These are phyloP conservation scores for Drosophila kuntzei DNA, from an alignment of 2,888 invertebrate genomes.

Conservation along the genomic window DNA sequence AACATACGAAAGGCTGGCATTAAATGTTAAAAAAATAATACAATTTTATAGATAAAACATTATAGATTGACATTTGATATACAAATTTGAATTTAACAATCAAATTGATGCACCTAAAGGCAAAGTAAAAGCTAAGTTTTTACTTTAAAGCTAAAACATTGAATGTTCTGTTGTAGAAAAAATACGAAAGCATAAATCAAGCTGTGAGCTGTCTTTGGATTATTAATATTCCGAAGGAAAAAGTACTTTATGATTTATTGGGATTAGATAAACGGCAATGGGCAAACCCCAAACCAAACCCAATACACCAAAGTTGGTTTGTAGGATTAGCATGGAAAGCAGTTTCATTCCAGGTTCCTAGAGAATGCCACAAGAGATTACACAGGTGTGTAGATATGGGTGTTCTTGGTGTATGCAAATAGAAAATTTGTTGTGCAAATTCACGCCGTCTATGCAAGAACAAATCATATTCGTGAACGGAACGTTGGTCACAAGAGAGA, in stretches of 20 bases:
- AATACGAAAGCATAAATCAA: conserved; percentile 63
- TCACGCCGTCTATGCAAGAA: conserved; percentile 58
- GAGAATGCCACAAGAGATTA: conserved; percentile 52
- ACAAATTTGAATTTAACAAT: not conserved
- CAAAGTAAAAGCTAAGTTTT: conserved; percentile 25
- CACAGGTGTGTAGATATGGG: conserved; percentile 28
- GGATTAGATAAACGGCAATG: conserved; percentile 52
- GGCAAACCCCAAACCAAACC: conserved; percentile 11
- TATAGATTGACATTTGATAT: no score
- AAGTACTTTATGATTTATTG: conserved; percentile 67
- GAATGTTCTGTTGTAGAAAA: conserved; percentile 42
- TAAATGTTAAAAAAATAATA: no score
- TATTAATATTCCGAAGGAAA: conserved; percentile 66
- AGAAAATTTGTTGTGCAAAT: conserved; percentile 75
- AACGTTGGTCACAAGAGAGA: conserved; percentile 10
- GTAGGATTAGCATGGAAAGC: conserved; percentile 19
- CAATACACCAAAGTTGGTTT: conserved; percentile 1
- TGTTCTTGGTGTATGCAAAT: conserved; percentile 44
- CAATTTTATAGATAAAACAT: no score
- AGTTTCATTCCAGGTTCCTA: conserved; percentile 8
- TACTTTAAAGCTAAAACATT: conserved; percentile 27
- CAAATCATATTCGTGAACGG: conserved; percentile 60
- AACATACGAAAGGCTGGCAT: no score
- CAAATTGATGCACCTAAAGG: not conserved
- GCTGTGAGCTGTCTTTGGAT: conserved; percentile 65